Evolutionary conservation across 2,888 invertebrate species (phyloP), one percentile per base, ranked within the genome.

Genomic region (Ceriagrion tenellum): DNA sequence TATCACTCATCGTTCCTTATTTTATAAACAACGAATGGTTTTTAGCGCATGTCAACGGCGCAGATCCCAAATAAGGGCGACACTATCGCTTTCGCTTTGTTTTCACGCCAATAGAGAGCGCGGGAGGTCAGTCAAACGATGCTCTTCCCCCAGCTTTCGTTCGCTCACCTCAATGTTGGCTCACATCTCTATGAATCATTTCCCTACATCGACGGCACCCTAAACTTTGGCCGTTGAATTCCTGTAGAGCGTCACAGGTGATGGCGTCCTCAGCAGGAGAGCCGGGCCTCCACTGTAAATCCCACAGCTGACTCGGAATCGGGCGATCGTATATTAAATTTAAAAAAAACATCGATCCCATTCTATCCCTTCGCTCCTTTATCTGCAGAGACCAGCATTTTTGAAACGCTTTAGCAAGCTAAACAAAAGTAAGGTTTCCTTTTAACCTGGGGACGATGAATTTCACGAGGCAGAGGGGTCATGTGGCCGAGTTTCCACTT

Each of bases 151-250:
- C n/a, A 69, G 69, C 26, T n/a, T 69, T 26, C 69, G 0, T n/a
- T 1, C 4, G 8, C 69, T 26, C n/a, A n/a, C 10, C 69, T 69
- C 69, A 26, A 69, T 69, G 0, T 6, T 10, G 69, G 69, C 69
- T n/a, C 69, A 26, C 69, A n/a, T 69, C 69, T 69, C 69, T n/a
- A 69, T 69, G n/a, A 69, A 69, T 69, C 69, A 69, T 69, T 69
- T 69, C 69, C 69, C 69, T 10, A 69, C 26, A 69, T n/a, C 69
- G n/a, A 69, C 26, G 69, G 69, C 23, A 69, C 69, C 69, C 69
- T n/a, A 69, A 69, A 69, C 47, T 69, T 69, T 69, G 26, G 26
- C 26, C 69, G n/a, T n/a, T 69, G 26, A 69, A 69, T 69, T 69
- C n/a, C 69, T 20, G 18, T 0, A 47, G 2, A 47, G 47, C 47